A percentile compares a stretch with the other conserved stretches of the same genome.
Conservation (phyloP, 1,140 invertebrate species). For the Dreissena polymorpha region DNA sequence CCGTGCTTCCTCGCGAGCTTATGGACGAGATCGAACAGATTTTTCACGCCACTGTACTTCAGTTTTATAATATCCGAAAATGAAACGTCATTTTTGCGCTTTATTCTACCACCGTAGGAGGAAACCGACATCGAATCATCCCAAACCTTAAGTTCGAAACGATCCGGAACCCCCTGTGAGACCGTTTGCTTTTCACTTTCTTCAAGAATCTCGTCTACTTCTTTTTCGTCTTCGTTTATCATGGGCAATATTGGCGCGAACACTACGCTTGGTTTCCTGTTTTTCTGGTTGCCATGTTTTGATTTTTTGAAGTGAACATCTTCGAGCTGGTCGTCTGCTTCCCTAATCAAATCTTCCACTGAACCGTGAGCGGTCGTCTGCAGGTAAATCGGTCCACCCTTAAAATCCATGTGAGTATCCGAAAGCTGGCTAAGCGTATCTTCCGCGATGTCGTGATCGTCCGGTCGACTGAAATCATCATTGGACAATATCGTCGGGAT, state of each 20-base stretch:
- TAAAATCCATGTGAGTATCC: conserved; percentile 23
- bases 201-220: conserved; percentile 5
- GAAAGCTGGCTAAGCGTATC: too few relatives aligned
- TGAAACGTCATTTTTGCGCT: conserved; percentile 42
- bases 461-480: not conserved
- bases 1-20: conserved; percentile 51
- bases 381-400: conserved; percentile 23
- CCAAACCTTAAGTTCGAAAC: conserved; percentile 35
- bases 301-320: not conserved
- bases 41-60: conserved; percentile 41
- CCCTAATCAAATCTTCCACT: not conserved
- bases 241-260: conserved; percentile 45
- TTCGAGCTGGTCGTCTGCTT: not conserved
- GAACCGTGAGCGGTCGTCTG: not conserved
- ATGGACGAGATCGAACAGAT: conserved; percentile 50
- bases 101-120: conserved; percentile 35
- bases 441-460: not conserved
- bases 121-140: conserved; percentile 42
- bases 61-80: conserved; percentile 55
- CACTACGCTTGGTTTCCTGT: conserved; percentile 20
- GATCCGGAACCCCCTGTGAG: conserved; percentile 10
- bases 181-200: conserved; percentile 4
- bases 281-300: not conserved
- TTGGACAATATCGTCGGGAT: not conserved
- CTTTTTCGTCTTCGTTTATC: conserved; percentile 50